Evolutionary conservation across 2,113 vertebrate genomes (phyloP).

Genomic region (Ptyas mucosa): DNA sequence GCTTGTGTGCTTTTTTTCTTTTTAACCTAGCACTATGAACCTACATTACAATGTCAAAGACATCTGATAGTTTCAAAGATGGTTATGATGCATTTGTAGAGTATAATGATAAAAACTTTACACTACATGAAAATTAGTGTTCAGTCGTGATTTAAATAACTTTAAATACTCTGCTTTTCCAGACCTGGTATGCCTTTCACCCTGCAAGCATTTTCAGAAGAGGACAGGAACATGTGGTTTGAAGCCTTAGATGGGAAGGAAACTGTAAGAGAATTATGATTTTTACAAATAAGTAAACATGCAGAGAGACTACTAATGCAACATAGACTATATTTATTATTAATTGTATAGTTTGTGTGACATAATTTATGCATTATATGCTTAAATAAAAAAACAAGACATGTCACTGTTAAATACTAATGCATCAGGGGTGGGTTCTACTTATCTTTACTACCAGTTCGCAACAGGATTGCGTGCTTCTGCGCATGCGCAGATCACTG

Average conservation of each 20-base stretch:
- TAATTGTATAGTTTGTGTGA: constrained; percentile 17
- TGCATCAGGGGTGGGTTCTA: background rate
- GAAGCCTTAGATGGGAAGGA: constrained; percentile 96
- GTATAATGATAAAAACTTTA: background rate
- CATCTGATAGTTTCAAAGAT: background rate
- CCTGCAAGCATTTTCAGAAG: constrained; percentile 90
- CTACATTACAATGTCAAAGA: background rate
- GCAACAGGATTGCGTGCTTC: too few species aligned
- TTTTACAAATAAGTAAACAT: background rate
- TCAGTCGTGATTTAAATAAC: background rate
- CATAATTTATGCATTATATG: background rate
- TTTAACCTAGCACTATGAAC: background rate
- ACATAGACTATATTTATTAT: background rate
- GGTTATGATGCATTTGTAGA: background rate
- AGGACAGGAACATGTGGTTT: constrained; percentile 90
- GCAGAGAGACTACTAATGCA: background rate
- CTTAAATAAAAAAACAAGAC: background rate
- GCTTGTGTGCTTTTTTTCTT: background rate
- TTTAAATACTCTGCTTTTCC: constrained; percentile 37
- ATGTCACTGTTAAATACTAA: background rate
- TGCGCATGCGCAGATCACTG: too few species aligned
- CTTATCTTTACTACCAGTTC: too few species aligned
- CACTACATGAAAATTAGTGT: background rate
- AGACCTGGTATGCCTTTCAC: constrained; percentile 87
- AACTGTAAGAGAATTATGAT: constrained; percentile 73